Base-by-base conservation (phyloP, 1,140 invertebrate genomes). In the Colletes latitarsis region DNA sequence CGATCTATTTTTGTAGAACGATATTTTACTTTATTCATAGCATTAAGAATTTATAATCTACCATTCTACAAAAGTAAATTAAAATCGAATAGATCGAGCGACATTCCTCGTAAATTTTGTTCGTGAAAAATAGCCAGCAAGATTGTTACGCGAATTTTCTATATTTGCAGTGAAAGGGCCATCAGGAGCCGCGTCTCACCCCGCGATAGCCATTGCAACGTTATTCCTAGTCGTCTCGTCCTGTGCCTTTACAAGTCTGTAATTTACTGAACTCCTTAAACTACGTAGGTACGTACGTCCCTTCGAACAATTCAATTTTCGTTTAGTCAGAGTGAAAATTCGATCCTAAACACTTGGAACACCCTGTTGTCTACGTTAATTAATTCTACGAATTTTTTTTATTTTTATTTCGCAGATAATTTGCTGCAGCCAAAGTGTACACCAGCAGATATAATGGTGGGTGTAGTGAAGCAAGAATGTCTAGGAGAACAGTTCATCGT, bases 381-480 rank as follows among this genome's bases (percentile, higher is more conserved):
- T n/a, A n/a, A n/a, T n/a, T n/a, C n/a, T n/a, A n/a, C n/a, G n/a
- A n/a, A n/a, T n/a, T n/a, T n/a, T 43, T 6, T 43, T 46, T n/a
- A 43, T 72, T 15, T 67, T 77, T 53, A 75, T 57, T 52, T 19
- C 4, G 4, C 69, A 92, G 91, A 76, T 92, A 92, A 92, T 90
- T 91, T 91, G 89, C 91, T 92, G 86, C 90, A 92, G 91, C 91
- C 91, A 92, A 92, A 92, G 91, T 89, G 89, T 90, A 90, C 89
- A 91, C 88, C 89, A 89, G 87, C 89, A 86, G 86, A 89, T 83
- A 83, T 85, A 68, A 90, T 89, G 88, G 90, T 90, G 88, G 85
- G 81, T 83, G 75, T 84, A 84, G 83, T 80, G 88, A 75, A 70
- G 58, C 67, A 84, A 84, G 81, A 77, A 88, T 75, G 80, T 85